Conservation (phyloP, 2,888 invertebrate genomes). For the Cyrtodaria siliqua region DNA sequence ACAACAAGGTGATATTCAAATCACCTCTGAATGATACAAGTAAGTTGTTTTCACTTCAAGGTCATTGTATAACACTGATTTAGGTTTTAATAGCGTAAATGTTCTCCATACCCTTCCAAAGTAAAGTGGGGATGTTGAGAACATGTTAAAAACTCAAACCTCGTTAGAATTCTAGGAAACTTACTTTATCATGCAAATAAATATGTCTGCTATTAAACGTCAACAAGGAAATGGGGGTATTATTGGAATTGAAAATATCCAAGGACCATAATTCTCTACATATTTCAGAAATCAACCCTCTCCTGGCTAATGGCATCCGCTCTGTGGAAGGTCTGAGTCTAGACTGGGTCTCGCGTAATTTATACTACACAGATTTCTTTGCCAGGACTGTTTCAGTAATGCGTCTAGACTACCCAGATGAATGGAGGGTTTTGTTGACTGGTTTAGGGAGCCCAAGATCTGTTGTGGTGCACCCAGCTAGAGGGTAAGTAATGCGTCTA, state of each 20-base stretch:
- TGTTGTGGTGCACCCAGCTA: constrained; percentile 98
- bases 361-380: constrained; percentile 96
- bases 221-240: too few relatives aligned
- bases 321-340: constrained; percentile 90
- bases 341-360: constrained; percentile 98
- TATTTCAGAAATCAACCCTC: constrained; percentile 88
- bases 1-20: constrained; percentile 87
- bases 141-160: too few relatives aligned
- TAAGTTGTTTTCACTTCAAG: constrained; percentile 3
- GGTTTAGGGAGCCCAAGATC: constrained; percentile 97
- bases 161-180: too few relatives aligned
- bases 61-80: too few relatives aligned
- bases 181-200: too few relatives aligned
- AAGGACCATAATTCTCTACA: too few relatives aligned
- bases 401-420: constrained; percentile 94
- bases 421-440: constrained; percentile 93
- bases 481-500: constrained; percentile 92
- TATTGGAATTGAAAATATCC: too few relatives aligned
- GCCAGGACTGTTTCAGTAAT: constrained; percentile 97
- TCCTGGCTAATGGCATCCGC: constrained; percentile 71
- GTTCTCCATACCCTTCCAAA: too few relatives aligned
- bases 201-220: too few relatives aligned
- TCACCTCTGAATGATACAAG: constrained; percentile 26
- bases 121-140: too few relatives aligned
- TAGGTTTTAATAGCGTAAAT: too few relatives aligned